Base-by-base conservation (phyloP, 2,797 vertebrate genomes). In the Netta rufina region DNA sequence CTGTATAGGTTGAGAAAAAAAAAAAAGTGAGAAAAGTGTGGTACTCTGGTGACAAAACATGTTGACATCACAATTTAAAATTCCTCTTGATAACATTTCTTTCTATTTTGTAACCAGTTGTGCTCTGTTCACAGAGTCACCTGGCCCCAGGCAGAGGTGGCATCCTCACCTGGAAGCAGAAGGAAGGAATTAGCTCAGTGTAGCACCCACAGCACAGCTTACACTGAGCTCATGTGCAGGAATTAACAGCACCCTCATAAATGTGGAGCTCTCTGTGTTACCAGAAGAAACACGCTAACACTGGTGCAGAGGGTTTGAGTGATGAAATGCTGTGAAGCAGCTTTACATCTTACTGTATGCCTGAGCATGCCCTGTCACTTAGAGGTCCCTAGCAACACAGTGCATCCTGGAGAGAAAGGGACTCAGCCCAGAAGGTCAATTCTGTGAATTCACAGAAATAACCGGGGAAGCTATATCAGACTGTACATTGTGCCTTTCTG, bases 201-300 rank as follows among this genome's bases (percentile, higher is more conserved):
- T 25, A 43, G 43, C 12, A 60, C 22, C 14, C 27, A 6, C 13
- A 27, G 11, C 45, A 76, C 1, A 36, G 30, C 38, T 66, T 30
- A 27, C 71, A 81, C 25, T 3, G 12, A 62, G 16, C 4, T 43
- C 49, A 2, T 1, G 1, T 17, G 0, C 5, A 36, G 56, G 14
- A 84, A 32, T 51, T 70, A 49, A 14, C 22, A 53, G 51, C 2
- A 2, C 17, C 24, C n/a, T 70, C 0, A 0, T 47, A 27, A 79
- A 78, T 1, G 1, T 12, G 11, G 70, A 84, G 25, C 20, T 32
- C 24, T 80, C 32, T 0, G 0, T 13, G 4, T 14, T 60, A 6
- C 36, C 56, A 36, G n/a, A 84, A 56, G 47, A 53, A 62, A 70
- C 7, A 8, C 27, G 11, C 17, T 6, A 2, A 6, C 5, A 7